A percentile compares a stretch with the other conserved stretches of the same genome.
Conservation (phyloP, 2,797 vertebrate genomes). For the Falco cherrug region DNA sequence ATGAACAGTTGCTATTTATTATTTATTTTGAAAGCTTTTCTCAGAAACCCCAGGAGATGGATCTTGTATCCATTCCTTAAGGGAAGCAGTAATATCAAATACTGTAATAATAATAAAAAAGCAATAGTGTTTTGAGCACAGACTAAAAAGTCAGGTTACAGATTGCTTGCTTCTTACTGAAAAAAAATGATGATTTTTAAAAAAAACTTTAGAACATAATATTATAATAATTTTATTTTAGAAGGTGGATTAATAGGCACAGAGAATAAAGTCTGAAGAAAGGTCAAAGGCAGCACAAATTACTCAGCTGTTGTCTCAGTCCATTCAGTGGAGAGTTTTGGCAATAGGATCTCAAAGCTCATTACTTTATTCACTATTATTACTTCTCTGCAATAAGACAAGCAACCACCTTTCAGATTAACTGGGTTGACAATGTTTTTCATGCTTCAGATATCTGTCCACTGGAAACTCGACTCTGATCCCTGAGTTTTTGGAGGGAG, state of each 20-base stretch:
- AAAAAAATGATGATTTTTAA: neutral
- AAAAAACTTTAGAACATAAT: neutral
- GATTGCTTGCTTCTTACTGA: neutral
- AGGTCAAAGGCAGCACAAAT: neutral
- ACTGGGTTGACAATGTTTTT: neutral
- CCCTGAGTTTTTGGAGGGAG: neutral
- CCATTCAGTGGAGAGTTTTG: neutral
- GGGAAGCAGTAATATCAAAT: constrained; percentile 28
- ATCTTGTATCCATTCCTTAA: constrained; percentile 54
- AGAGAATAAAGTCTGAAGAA: neutral
- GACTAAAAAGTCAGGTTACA: neutral
- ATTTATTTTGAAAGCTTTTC: constrained; percentile 72
- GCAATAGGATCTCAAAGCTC: neutral
- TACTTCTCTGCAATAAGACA: neutral
- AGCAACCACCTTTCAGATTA: neutral
- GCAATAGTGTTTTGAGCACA: neutral
- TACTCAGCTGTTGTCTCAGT: neutral
- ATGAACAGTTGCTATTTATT: constrained; percentile 53
- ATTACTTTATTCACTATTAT: neutral
- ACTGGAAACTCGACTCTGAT: neutral
- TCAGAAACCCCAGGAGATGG: constrained; percentile 48
- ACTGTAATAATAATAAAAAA: constrained; percentile 31
- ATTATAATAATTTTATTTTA: neutral
- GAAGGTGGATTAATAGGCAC: neutral
- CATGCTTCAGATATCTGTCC: neutral